Base-by-base conservation (phyloP, 2,888 invertebrate genomes). In the Polyommatus icarus region DNA sequence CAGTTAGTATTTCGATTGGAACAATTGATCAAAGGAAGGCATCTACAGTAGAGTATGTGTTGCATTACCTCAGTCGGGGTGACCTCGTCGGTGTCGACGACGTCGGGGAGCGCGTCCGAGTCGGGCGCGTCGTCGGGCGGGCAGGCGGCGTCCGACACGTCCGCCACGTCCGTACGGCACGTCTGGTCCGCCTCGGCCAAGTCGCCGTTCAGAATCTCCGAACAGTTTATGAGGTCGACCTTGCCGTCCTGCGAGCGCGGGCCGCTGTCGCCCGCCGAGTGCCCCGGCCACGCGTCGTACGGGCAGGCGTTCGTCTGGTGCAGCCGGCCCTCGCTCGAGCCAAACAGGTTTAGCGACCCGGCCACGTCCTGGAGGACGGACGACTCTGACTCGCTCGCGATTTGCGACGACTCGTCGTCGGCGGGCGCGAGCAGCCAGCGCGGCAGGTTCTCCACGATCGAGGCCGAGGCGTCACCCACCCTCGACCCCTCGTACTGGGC, bases 151-250 rank as follows among this genome's bases (percentile, higher is more conserved):
- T 15, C 50, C 3, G 50, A 10, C 36, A 36, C 83, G 18, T 88
- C 89, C 24, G 84, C 87, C 29, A 82, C 82, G n/a, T 90, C 92
- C 5, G 85, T 80, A 76, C 91, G 94, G 82, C 96, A 95, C 77
- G 96, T 96, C 88, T 97, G 97, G 91, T 97, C 97, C 12, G 97
- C 97, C 89, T 97, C 97, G 0, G 97, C 97, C 81, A 97, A 90
- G 85, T 97, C 97, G 40, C 96, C 97, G 86, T 97, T 96, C 80
- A 95, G 95, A 86, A 95, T 95, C 82, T 94, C 95, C 29, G 92
- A 91, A 83, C 92, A 92, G 81, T 92, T 90, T 40, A 93, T 88
- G 78, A 94, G 86, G 83, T 94, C 94, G 50, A 91, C 90, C 82
- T 94, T 94, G 54, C 89, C 90, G 78, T 93, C 94, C 79, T 90